Conservation (phyloP, 2,797 vertebrate genomes). For the Chiloscyllium punctatum region DNA sequence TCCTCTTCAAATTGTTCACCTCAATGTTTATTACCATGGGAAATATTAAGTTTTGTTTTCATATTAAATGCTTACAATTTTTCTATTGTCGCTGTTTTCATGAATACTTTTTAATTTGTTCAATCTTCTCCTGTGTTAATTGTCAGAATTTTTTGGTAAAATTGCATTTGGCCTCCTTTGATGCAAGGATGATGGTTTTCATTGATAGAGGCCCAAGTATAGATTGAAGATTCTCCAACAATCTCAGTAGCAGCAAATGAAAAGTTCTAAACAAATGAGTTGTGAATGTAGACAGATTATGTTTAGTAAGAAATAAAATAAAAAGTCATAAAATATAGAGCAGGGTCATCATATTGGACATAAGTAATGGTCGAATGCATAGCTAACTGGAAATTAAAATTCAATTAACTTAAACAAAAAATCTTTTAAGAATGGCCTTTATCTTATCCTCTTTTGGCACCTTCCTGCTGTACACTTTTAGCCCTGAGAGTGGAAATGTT, state of each 20-base stretch:
- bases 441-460: neutral
- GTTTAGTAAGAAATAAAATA: neutral
- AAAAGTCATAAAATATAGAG: neutral
- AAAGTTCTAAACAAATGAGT: neutral
- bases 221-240: neutral
- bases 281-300: neutral
- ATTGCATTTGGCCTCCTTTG: neutral
- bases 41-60: neutral
- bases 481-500: constrained; percentile 16
- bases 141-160: neutral
- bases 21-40: neutral
- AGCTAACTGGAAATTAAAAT: neutral
- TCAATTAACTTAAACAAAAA: neutral
- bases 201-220: constrained; percentile 1
- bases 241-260: neutral
- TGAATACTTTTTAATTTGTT: neutral
- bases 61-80: neutral
- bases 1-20: neutral
- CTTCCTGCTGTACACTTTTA: neutral
- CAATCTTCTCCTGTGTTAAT: neutral
- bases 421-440: neutral
- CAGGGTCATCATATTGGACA: no score
- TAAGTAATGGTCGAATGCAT: neutral
- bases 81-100: neutral
- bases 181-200: neutral